Evolutionary conservation across 2,888 invertebrate species (phyloP), one percentile per base, ranked within the genome.

Genomic region (Napeogenes inachia): DNA sequence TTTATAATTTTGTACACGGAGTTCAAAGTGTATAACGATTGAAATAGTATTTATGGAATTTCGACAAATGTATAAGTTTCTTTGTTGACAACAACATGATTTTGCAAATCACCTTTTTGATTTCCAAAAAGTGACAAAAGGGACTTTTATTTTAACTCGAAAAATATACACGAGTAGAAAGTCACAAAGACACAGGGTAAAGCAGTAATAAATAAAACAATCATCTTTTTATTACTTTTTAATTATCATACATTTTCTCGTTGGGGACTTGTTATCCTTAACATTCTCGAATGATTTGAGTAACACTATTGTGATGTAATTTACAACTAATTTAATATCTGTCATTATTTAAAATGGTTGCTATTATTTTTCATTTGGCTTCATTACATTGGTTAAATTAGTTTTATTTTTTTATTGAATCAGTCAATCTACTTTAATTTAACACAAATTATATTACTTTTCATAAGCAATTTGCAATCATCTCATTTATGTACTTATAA

Each of bases 291-390:
- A 35, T 35, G 35, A 35, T 35, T 35, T 35, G 13, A 45, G 54
- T 60, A 62, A n/a, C 35, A 2, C 1, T 8, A 56, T 47, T 45
- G 59, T 59, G 53, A 59, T 54, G 56, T 42, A 42, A 42, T 10
- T 42, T 10, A 42, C 10, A 10, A 42, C 42, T 42, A 42, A 6
- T 42, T 42, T 42, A 10, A 42, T 42, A 10, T 42, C 42, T 42
- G 8, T 42, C 21, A 42, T 42, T 12, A 10, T 10, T 42, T 12
- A 10, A 42, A 42, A 42, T 42, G 42, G 42, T 42, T 10, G 42
- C 42, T 42, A 42, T 10, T 12, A 21, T 30, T 12, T 50, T 50
- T 12, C 4, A 30, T 50, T 50, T 30, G 30, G 50, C 30, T 30
- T 50, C 6, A 30, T 30, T n/a, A 30, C 30, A 30, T 50, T 30